These are phyloP conservation scores for Tragelaphus imberbis DNA, from an alignment of 2,113 vertebrate genomes.

Conservation along the genomic window DNA sequence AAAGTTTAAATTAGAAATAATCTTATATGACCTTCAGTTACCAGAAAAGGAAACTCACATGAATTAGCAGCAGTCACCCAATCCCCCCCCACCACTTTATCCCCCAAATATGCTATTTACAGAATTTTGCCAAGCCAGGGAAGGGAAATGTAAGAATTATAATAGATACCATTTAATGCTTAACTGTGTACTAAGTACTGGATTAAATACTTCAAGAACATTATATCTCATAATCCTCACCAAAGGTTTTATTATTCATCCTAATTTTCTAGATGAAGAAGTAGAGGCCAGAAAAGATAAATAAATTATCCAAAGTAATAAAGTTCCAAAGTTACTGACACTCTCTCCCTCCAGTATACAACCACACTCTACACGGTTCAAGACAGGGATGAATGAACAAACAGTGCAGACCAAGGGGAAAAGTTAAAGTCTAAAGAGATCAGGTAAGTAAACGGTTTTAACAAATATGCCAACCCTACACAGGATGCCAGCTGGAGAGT, in stretches of 20 bases:
- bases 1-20: slow-evolving; percentile 13
- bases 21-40: neutral
- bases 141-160: neutral
- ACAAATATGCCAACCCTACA: no score
- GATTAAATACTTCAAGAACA: neutral
- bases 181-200: neutral
- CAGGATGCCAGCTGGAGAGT: neutral
- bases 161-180: neutral
- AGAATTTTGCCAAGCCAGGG: neutral
- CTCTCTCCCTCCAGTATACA: neutral
- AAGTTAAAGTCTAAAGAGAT: neutral
- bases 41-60: neutral
- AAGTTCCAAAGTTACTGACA: neutral
- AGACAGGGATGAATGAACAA: neutral
- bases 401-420: neutral
- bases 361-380: neutral
- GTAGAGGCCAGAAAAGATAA: neutral
- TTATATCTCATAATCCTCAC: neutral
- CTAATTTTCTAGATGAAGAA: neutral
- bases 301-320: neutral
- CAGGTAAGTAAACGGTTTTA: neutral
- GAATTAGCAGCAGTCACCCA: neutral
- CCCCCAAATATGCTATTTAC: neutral
- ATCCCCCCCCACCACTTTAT: neutral
- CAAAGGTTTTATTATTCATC: neutral